Evolutionary conservation across 2,113 vertebrate species (phyloP).

Genomic region (human): GRCh38 chr2:2532501-2533000

Average conservation of each 20-base stretch:
- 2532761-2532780: background rate
- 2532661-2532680: no score
- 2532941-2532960: no score
- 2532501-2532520: background rate
- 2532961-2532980: background rate
- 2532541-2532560: background rate
- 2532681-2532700: no score
- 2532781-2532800: accelerated
- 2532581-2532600: no score
- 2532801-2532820: background rate
- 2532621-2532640: background rate
- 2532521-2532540: background rate
- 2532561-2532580: background rate
- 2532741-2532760: accelerated
- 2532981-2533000: no score
- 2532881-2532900: background rate
- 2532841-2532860: background rate
- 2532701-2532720: background rate
- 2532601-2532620: background rate
- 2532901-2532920: accelerated
- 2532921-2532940: background rate
- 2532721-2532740: no score
- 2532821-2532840: no score
- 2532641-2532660: no score
- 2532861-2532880: background rate